phyloP scores from a whole-genome alignment of 2,113 vertebrate genomes.

The Ameiurus melas region DNA sequence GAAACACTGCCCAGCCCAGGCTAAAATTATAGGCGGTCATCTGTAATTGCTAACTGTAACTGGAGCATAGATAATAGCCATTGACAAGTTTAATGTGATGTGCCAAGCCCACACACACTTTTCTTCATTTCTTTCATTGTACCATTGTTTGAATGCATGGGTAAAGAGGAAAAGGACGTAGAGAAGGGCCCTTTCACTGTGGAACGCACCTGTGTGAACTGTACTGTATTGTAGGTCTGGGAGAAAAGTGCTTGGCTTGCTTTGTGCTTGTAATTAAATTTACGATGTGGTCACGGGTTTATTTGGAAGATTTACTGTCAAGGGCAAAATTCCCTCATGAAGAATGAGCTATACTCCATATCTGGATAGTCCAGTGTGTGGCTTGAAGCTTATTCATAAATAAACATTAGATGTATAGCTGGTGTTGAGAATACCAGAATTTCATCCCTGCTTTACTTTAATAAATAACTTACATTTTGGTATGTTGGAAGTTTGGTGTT shows the following conservation, averaged over 20 bases:
- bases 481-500: not conserved
- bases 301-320: conserved; percentile 32
- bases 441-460: conserved; percentile 7
- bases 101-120: conserved; percentile 27
- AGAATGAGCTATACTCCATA: conserved; percentile 2
- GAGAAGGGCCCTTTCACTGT: conserved; percentile 45
- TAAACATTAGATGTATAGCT: not conserved
- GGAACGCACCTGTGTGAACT: conserved; percentile 30
- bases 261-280: conserved; percentile 35
- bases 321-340: conserved; percentile 24
- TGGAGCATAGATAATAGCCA: conserved; percentile 29
- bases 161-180: not conserved
- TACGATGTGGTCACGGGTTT: conserved; percentile 39
- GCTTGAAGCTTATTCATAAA: conserved; percentile 8
- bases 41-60: conserved; percentile 28
- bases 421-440: not conserved
- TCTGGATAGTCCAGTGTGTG: not conserved
- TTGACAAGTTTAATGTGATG: conserved; percentile 19
- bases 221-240: conserved; percentile 1
- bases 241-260: conserved; percentile 31
- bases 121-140: not conserved
- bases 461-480: not conserved
- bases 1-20: not conserved
- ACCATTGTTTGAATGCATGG: not conserved
- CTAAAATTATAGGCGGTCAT: conserved; percentile 3